Evolutionary conservation across 2,113 vertebrate species (phyloP).

Genomic region (Onychorhynchus coronatus): DNA sequence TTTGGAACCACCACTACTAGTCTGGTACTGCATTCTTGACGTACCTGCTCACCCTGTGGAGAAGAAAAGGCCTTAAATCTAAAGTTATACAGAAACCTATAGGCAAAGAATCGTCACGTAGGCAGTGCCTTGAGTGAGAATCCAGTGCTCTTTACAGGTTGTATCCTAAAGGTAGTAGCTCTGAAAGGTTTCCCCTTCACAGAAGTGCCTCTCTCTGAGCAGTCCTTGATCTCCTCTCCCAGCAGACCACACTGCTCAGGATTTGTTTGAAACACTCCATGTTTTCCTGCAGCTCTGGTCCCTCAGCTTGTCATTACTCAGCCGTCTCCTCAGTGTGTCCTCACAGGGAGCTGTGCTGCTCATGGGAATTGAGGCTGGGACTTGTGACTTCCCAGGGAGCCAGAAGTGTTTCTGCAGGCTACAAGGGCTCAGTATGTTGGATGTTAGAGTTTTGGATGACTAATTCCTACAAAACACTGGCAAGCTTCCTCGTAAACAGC

Average conservation of each 20-base stretch:
- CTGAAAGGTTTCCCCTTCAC: not conserved
- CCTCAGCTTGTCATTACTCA: not conserved
- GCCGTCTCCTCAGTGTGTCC: not conserved
- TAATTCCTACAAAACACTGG: conserved; percentile 23
- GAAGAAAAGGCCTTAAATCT: not conserved
- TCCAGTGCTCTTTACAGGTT: not conserved
- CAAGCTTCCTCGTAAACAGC: not conserved
- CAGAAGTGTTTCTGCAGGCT: not conserved
- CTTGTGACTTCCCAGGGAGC: not conserved
- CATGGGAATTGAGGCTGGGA: not conserved
- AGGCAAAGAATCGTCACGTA: not conserved
- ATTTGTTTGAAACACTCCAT: not conserved
- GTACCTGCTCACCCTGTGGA: not conserved
- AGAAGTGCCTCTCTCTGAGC: not conserved
- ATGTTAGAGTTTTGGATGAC: not conserved
- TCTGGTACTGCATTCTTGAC: not conserved
- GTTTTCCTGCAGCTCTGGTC: not conserved
- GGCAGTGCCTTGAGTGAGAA: not conserved
- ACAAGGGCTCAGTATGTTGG: not conserved
- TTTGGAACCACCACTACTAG: not conserved
- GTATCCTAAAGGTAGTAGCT: not conserved
- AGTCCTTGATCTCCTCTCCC: not conserved
- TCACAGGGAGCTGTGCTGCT: not conserved
- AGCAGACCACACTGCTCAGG: not conserved
- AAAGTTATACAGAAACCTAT: not conserved